Conservation (phyloP, 2,113 vertebrate species). For the Arenaria interpres region DNA sequence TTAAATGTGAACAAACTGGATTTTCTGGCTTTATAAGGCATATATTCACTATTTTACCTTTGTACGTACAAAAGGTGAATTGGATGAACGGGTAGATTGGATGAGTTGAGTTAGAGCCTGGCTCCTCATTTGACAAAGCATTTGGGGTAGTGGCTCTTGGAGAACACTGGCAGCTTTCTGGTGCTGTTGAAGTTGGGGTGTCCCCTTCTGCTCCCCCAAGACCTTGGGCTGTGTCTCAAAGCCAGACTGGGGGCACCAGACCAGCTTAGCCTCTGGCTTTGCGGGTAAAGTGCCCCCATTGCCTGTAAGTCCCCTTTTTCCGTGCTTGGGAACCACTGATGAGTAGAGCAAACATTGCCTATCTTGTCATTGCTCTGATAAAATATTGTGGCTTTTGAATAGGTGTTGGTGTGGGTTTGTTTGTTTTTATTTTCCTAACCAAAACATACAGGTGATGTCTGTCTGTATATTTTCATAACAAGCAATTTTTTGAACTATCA, state of each 20-base stretch:
- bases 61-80: not conserved
- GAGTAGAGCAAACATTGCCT: not conserved
- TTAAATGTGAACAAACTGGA: constrained; percentile 4
- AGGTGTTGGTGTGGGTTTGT: not conserved
- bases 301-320: not conserved
- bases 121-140: not conserved
- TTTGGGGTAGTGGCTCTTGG: accelerated
- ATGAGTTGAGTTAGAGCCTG: not conserved
- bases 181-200: not conserved
- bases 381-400: not conserved
- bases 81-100: not conserved
- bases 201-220: not conserved
- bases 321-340: too few relatives aligned
- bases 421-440: not conserved
- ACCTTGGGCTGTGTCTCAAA: not conserved
- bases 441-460: not conserved
- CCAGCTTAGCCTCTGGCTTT: not conserved
- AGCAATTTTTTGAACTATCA: not conserved
- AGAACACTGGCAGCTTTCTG: not conserved
- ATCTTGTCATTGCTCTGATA: not conserved
- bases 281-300: accelerated
- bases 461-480: not conserved
- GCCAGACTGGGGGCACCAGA: not conserved
- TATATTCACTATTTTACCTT: not conserved
- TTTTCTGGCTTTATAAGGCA: constrained; percentile 29